These are phyloP conservation scores for Epinotia ramella DNA, from an alignment of 2,888 invertebrate genomes.

Conservation along the genomic window DNA sequence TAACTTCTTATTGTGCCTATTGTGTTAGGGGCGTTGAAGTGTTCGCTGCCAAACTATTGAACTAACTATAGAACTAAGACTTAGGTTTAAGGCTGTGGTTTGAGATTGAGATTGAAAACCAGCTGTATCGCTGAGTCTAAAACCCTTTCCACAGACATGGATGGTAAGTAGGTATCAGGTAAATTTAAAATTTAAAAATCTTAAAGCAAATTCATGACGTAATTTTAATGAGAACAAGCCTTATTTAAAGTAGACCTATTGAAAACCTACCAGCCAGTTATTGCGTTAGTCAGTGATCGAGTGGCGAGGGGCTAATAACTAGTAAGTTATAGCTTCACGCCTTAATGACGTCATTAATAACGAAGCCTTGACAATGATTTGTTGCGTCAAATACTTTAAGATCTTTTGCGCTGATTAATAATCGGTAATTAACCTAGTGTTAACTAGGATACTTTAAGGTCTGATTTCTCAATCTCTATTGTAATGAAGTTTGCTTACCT, in stretches of 20 bases:
- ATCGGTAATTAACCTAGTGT: conserved; percentile 34
- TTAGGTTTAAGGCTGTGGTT: no score
- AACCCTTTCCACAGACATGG: no score
- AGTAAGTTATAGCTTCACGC: conserved; percentile 58
- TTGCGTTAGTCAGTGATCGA: conserved; percentile 31
- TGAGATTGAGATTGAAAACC: no score
- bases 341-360: conserved; percentile 64
- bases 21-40: no score
- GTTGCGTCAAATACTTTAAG: conserved; percentile 49
- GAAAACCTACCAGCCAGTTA: conserved; percentile 10
- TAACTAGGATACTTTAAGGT: background rate
- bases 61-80: no score
- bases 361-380: conserved; percentile 52
- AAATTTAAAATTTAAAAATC: no score
- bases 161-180: no score
- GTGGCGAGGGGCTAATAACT: conserved; percentile 53
- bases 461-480: background rate
- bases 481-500: no score
- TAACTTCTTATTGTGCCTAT: no score
- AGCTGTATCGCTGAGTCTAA: no score
- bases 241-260: conserved; percentile 8
- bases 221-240: background rate
- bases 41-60: no score
- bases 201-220: no score
- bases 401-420: conserved; percentile 37